Evolutionary conservation across 2,113 vertebrate species (phyloP).

Genomic region (Anthoscopus minutus): DNA sequence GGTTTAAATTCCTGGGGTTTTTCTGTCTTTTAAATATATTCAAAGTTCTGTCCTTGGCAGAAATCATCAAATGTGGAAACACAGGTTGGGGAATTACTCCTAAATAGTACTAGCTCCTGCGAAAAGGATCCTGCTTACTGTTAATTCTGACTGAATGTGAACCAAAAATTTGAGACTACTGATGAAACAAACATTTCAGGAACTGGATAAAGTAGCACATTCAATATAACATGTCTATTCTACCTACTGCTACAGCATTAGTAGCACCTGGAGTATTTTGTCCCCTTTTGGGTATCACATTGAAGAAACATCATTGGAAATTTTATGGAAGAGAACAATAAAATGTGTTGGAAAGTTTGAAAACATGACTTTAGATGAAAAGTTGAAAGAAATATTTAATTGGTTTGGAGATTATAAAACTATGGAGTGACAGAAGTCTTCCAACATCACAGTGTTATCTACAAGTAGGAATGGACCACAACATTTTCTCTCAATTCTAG

Average conservation of each 20-base stretch:
- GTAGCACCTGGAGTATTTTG: background rate
- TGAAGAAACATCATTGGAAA: background rate
- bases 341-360: background rate
- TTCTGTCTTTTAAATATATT: background rate
- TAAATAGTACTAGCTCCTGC: background rate
- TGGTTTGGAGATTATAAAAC: background rate
- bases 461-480: background rate
- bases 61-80: background rate
- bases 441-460: background rate
- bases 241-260: background rate
- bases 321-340: background rate
- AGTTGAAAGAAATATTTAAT: background rate
- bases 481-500: background rate
- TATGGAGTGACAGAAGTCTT: background rate
- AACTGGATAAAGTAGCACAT: background rate
- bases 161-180: background rate
- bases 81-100: background rate
- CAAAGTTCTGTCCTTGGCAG: background rate
- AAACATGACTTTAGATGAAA: background rate
- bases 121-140: background rate
- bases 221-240: background rate
- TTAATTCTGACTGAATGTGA: background rate
- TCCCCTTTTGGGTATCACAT: background rate
- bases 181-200: background rate
- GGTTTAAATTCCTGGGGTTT: background rate